phyloP scores from a whole-genome alignment of 1,140 invertebrate species.

The Battus philenor region DNA sequence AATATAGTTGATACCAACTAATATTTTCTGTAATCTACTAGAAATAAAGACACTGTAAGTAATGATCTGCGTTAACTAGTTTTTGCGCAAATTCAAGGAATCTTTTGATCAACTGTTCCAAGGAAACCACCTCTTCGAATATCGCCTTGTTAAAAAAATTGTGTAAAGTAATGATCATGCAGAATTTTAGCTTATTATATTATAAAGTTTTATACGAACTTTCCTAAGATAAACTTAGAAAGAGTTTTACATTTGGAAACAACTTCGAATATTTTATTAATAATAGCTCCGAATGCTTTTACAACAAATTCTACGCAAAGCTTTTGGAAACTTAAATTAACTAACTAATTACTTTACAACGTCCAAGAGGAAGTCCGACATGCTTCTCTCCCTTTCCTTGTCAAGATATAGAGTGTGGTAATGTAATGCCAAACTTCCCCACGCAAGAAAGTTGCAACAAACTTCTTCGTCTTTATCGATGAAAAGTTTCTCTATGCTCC shows the following conservation, averaged over 20 bases:
- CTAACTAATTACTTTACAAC: constrained; percentile 45
- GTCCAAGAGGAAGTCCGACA: constrained; percentile 49
- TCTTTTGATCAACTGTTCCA: constrained; percentile 88
- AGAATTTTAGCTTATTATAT: background rate
- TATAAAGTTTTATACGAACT: background rate
- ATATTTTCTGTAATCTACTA: constrained; percentile 82
- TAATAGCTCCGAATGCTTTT: too few relatives aligned
- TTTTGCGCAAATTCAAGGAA: constrained; percentile 89
- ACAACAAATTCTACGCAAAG: too few relatives aligned
- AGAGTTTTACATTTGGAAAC: too few relatives aligned
- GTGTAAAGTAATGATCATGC: background rate
- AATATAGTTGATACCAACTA: constrained; percentile 90
- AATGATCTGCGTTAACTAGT: constrained; percentile 88
- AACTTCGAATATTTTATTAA: too few relatives aligned
- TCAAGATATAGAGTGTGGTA: constrained; percentile 37
- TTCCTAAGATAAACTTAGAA: too few relatives aligned
- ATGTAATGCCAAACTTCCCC: constrained; percentile 40
- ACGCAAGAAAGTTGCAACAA: constrained; percentile 34
- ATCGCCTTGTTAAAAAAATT: constrained; percentile 74
- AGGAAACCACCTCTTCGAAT: constrained; percentile 90
- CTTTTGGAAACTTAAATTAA: background rate
- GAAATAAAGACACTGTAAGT: constrained; percentile 86
- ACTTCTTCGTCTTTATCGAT: constrained; percentile 32
- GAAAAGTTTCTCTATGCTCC: constrained; percentile 32
- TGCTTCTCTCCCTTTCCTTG: constrained; percentile 40